Percentiles rank a stretch among this genome's conserved stretches.
Conservation (phyloP, 2,113 vertebrate genomes). For the Ptyas mucosa region DNA sequence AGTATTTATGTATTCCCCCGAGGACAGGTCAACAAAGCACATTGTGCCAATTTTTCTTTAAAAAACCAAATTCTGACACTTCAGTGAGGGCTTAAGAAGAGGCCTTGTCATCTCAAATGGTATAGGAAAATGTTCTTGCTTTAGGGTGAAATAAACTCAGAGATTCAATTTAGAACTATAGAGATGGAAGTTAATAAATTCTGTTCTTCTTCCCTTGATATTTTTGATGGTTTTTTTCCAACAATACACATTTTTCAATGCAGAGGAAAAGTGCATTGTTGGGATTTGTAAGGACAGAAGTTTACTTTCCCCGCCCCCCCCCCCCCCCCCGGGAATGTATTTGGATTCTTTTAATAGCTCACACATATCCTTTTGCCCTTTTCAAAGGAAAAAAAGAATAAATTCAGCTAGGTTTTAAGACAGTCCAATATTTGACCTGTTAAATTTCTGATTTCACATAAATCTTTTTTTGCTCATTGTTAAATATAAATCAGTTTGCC, state of each 20-base stretch:
- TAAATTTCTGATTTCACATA: neutral
- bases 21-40: slow-evolving; percentile 7
- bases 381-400: neutral
- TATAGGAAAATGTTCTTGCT: slow-evolving; percentile 17
- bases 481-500: neutral
- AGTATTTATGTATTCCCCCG: neutral
- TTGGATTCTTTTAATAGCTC: slow-evolving; percentile 2
- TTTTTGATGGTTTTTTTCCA: slow-evolving; percentile 4
- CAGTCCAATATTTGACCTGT: neutral
- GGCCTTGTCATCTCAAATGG: slow-evolving; percentile 18
- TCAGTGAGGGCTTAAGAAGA: slow-evolving; percentile 9
- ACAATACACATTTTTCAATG: neutral
- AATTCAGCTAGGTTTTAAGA: neutral
- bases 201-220: neutral
- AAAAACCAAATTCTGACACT: slow-evolving; percentile 12
- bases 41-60: neutral
- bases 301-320: neutral
- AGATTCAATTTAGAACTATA: slow-evolving; percentile 22
- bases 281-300: slow-evolving; percentile 4
- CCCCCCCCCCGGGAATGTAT: neutral
- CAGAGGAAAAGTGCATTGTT: neutral
- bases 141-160: slow-evolving; percentile 20
- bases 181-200: slow-evolving; percentile 4
- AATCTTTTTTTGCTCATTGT: neutral
- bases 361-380: neutral